These are phyloP conservation scores for Drosophila fuyamai DNA, from an alignment of 1,140 invertebrate genomes.

Conservation along the genomic window DNA sequence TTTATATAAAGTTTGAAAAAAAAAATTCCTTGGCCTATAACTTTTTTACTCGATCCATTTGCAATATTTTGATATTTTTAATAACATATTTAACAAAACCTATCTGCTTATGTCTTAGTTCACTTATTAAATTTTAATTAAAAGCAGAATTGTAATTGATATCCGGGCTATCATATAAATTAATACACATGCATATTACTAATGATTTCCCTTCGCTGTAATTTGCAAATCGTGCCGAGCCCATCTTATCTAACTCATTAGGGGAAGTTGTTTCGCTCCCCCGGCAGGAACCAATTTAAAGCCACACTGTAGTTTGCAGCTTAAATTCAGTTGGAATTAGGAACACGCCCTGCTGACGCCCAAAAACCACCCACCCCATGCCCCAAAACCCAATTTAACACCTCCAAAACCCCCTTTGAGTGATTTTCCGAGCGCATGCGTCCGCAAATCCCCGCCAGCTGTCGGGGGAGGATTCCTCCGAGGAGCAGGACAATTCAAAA, in stretches of 20 bases:
- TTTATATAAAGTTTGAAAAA: too few species aligned
- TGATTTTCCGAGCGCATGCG: conserved; percentile 57
- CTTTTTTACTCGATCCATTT: too few species aligned
- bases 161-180: too few species aligned
- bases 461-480: conserved; percentile 42
- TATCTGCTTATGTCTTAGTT: too few species aligned
- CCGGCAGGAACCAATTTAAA: conserved; percentile 36
- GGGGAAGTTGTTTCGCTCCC: background rate
- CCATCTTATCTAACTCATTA: conserved; percentile 33
- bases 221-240: conserved; percentile 5
- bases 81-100: too few species aligned
- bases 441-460: conserved; percentile 9
- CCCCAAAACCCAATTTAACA: background rate
- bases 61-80: too few species aligned
- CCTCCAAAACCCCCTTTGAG: conserved; percentile 14
- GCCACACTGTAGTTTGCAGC: conserved; percentile 17
- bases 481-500: conserved; percentile 71
- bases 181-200: background rate
- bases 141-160: too few species aligned
- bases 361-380: background rate
- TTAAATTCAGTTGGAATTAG: conserved; percentile 28
- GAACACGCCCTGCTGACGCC: conserved; percentile 17
- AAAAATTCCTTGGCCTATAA: too few species aligned
- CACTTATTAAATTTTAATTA: too few species aligned
- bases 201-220: conserved; percentile 14